Evolutionary conservation across 1,140 invertebrate genomes (phyloP), one percentile per base, ranked within the genome.

Genomic region (Drosophila elegans): DNA sequence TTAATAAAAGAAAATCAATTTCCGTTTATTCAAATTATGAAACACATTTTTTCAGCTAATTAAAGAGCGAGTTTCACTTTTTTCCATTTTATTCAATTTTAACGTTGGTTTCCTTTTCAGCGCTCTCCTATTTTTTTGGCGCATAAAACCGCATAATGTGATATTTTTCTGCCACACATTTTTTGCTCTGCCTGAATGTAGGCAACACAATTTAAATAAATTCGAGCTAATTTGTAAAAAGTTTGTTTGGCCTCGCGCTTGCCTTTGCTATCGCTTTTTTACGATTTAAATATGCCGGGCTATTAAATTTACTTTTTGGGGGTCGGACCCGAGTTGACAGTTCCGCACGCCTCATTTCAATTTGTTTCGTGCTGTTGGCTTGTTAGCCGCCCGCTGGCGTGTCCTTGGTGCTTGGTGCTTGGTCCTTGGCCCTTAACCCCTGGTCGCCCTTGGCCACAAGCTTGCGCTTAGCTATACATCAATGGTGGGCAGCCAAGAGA

Each of bases 131-230:
- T 52, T 44, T 36, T 16, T 25, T 21, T 10, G 25, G 38, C 32
- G 21, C 9, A 38, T 4, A 25, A 39, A 32, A 66, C 60, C 51
- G 51, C 55, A 61, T 39, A 68, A 76, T 68, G 34, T 57, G 39
- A 38, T 44, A 60, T 76, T 80, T 80, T 74, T 54, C 59, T 45
- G 64, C n/a, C 74, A 64, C 54, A 48, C 13, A 60, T 66, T 78
- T 7, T 36, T 34, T 13, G 7, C 13, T 4, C 42, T 32, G 68
- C 64, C 29, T 34, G 0, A 68, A 53, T 44, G 62, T 72, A 79
- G 83, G 78, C 82, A 86, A 75, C 64, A 36, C 51, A 79, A 86
- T 86, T 86, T 83, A 83, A 86, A 89, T 88, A 86, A 74, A 86
- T 86, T 88, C 69, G 9, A 62, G 67, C 79, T 83, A 86, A 86